These are phyloP conservation scores for Hylia prasina DNA, from an alignment of 2,113 vertebrate species.

Conservation along the genomic window DNA sequence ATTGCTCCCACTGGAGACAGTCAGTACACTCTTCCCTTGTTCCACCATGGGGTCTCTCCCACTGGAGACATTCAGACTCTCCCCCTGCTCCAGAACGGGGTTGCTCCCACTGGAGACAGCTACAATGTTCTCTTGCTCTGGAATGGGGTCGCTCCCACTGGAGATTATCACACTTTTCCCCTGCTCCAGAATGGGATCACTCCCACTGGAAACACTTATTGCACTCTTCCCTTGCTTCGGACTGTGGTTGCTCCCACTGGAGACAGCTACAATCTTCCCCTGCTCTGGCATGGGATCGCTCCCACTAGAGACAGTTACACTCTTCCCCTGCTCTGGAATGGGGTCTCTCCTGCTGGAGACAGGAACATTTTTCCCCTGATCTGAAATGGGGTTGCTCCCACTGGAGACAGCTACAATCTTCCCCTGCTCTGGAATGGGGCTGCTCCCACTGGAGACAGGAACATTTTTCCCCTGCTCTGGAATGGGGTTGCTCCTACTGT, in stretches of 20 bases:
- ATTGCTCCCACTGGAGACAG: neutral
- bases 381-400: rapidly evolving
- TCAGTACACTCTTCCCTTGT: neutral
- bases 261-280: rapidly evolving
- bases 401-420: rapidly evolving
- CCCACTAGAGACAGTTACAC: rapidly evolving
- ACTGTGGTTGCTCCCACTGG: rapidly evolving
- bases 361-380: rapidly evolving
- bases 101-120: neutral
- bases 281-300: rapidly evolving
- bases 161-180: too few relatives aligned
- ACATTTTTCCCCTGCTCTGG: too few relatives aligned
- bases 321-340: neutral
- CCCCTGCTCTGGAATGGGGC: rapidly evolving
- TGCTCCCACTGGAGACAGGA: rapidly evolving
- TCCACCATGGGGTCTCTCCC: rapidly evolving
- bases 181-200: rapidly evolving
- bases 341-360: neutral
- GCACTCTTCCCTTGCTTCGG: rapidly evolving
- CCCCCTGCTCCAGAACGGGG: rapidly evolving
- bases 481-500: neutral
- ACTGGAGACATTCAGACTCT: too few relatives aligned
- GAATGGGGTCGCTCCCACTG: neutral
- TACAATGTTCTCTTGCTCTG: rapidly evolving
- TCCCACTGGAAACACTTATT: too few relatives aligned